Percentiles rank a stretch among this genome's conserved stretches.
phyloP scores from a whole-genome alignment of 2,113 vertebrate genomes.

The Climacteris rufus region DNA sequence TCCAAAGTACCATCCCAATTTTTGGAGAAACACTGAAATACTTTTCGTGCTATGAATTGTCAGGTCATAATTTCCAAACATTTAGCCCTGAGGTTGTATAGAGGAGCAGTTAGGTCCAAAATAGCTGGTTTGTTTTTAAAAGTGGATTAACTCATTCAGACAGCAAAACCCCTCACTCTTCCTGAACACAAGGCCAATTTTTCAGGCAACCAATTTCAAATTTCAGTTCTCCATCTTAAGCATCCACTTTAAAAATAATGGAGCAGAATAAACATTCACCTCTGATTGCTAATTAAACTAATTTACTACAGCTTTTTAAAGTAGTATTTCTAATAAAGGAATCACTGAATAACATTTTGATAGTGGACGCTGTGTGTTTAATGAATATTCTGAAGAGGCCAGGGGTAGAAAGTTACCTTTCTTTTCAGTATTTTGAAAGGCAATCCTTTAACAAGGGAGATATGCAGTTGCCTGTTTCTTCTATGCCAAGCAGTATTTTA shows the following conservation, averaged over 20 bases:
- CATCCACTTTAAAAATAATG: conserved; percentile 49
- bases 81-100: neutral
- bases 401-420: conserved; percentile 50
- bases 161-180: neutral
- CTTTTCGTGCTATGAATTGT: neutral
- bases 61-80: neutral
- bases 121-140: neutral
- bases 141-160: neutral
- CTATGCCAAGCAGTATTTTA: conserved; percentile 22
- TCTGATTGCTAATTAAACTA: conserved; percentile 48
- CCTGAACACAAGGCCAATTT: neutral
- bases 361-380: conserved; percentile 17
- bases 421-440: conserved; percentile 41
- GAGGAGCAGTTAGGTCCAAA: neutral
- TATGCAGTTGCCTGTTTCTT: neutral
- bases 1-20: neutral
- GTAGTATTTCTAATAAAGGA: conserved; percentile 50
- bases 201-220: neutral
- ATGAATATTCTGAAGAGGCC: conserved; percentile 49
- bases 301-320: conserved; percentile 53
- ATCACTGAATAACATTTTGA: conserved; percentile 43
- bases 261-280: conserved; percentile 15
- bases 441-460: conserved; percentile 20
- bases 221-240: conserved; percentile 3
- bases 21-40: neutral